Conservation (phyloP, 2,113 vertebrate species). For the Sphaerodactylus townsendi region DNA sequence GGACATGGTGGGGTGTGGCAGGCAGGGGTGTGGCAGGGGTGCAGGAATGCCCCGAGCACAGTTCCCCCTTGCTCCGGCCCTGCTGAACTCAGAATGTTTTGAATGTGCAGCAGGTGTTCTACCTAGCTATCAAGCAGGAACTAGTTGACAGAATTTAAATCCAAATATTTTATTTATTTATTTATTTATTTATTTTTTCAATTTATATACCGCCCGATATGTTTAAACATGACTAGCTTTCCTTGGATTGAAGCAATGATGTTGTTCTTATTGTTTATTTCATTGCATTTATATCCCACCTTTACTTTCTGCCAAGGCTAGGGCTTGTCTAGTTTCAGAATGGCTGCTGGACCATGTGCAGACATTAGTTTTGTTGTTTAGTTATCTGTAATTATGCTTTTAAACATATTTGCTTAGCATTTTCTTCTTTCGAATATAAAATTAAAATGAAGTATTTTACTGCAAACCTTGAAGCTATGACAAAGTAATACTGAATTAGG, state of each 20-base stretch:
- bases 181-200: no score
- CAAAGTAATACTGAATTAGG: conserved; percentile 17
- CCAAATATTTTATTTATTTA: no score
- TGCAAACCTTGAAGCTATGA: neutral
- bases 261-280: neutral
- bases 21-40: no score
- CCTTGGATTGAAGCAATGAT: neutral
- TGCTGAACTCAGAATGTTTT: neutral
- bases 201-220: no score
- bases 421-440: neutral
- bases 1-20: no score
- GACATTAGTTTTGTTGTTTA: neutral
- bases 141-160: neutral
- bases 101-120: neutral
- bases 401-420: neutral
- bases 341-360: no score
- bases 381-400: neutral
- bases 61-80: no score
- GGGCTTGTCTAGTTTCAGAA: no score
- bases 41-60: no score
- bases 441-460: neutral
- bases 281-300: no score
- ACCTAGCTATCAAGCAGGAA: neutral
- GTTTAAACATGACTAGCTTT: neutral
- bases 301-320: no score